Conservation (phyloP, 2,113 vertebrate genomes). For the Peromyscus californicus region DNA sequence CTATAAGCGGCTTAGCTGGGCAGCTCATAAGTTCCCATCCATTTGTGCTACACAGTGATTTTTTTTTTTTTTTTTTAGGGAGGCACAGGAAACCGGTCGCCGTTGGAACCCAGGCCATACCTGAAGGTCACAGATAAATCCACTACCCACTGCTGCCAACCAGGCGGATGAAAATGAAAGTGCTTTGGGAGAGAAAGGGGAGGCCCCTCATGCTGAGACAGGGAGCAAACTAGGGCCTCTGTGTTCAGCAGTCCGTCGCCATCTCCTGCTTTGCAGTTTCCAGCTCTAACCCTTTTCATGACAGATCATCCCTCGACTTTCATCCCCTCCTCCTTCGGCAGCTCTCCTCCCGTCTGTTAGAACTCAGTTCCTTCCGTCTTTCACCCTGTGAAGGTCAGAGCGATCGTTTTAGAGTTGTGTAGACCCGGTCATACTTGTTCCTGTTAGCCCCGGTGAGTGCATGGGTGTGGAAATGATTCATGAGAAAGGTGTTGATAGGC, state of each 20-base stretch:
- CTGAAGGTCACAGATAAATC: neutral
- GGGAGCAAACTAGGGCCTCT: neutral
- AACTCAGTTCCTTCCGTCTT: conserved; percentile 35
- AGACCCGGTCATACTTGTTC: conserved; percentile 50
- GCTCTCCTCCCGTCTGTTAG: neutral
- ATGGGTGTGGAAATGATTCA: conserved; percentile 43
- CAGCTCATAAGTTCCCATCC: neutral
- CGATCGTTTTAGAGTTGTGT: neutral
- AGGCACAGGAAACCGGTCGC: neutral
- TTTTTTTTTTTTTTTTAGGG: neutral
- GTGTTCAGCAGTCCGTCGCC: neutral
- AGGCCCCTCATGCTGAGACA: neutral
- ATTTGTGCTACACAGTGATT: neutral
- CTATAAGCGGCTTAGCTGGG: neutral
- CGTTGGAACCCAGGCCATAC: neutral
- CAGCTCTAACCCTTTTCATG: neutral
- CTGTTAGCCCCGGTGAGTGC: neutral
- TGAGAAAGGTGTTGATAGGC: conserved; percentile 28
- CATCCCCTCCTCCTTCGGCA: neutral
- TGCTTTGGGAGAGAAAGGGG: neutral
- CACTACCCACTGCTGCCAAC: neutral
- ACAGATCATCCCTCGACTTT: neutral
- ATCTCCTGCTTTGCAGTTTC: neutral
- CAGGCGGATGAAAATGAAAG: neutral
- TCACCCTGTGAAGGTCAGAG: conserved; percentile 11